Conservation (phyloP, 1,140 invertebrate species). For the Psix sp. region DNA sequence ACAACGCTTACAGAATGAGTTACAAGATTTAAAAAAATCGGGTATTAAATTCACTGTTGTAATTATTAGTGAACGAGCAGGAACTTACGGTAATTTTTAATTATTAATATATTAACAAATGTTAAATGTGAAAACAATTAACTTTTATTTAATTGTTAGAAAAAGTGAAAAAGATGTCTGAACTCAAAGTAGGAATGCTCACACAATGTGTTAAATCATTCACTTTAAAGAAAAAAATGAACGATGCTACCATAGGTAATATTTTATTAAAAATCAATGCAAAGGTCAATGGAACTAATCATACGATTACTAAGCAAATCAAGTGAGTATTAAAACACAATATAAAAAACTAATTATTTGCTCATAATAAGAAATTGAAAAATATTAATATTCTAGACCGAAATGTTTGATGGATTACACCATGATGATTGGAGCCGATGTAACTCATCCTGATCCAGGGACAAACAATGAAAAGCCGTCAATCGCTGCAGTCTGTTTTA, state of each 20-base stretch:
- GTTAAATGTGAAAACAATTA: background rate
- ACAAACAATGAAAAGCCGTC: constrained; percentile 29
- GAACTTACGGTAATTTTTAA: constrained; percentile 73
- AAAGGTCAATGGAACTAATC: constrained; percentile 91
- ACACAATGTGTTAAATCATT: constrained; percentile 88
- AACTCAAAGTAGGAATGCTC: constrained; percentile 84
- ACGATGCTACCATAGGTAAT: constrained; percentile 79
- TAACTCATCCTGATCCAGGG: constrained; percentile 34
- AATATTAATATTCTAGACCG: constrained; percentile 15
- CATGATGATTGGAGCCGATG: constrained; percentile 37
- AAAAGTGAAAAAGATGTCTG: constrained; percentile 85
- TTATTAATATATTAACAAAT: background rate
- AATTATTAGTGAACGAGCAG: constrained; percentile 73
- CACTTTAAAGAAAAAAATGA: constrained; percentile 77
- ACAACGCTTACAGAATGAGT: constrained; percentile 3
- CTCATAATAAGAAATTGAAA: no score
- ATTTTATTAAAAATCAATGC: constrained; percentile 91
- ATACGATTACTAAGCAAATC: constrained; percentile 73
- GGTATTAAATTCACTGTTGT: constrained; percentile 77
- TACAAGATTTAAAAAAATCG: constrained; percentile 52
- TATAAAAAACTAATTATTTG: background rate
- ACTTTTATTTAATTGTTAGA: constrained; percentile 42
- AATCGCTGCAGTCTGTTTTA: constrained; percentile 29
- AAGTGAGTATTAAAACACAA: background rate
- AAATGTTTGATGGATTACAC: constrained; percentile 13